Base-by-base conservation (phyloP, 1,140 invertebrate species). In the Leptinotarsa texana region DNA sequence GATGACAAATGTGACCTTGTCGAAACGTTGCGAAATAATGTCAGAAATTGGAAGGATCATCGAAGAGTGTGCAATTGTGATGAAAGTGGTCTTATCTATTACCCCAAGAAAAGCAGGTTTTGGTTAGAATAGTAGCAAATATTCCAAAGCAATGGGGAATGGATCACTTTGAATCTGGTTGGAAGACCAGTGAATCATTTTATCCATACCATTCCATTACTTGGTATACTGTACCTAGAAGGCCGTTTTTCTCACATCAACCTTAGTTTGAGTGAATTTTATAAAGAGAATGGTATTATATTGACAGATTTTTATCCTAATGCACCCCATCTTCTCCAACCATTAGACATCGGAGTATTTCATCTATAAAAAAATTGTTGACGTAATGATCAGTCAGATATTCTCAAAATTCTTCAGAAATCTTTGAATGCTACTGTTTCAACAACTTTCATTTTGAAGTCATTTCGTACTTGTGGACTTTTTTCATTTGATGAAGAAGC, bases 171-270 rank as follows among this genome's bases (percentile, higher is more conserved):
- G 33, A 42, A 42, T 11, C 33, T 11, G 33, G 33, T 3, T 42
- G 33, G 8, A 42, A 11, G 33, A 42, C 33, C 8, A 42, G 33
- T 42, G 33, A 42, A 42, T 11, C 33, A 42, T 42, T 42, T 11
- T 42, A 42, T 3, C 33, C 33, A 42, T 42, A 42, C 33, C 2
- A 42, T 42, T 42, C 8, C 73, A 78, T 42, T 68, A 61, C 84
- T 85, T n/a, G 75, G 85, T 49, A 75, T 85, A 48, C 78, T 87
- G 15, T 87, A 85, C 83, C 65, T 87, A 8, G 86, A 87, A 80
- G 85, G 84, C 15, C 86, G 86, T 75, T 73, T 65, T 18, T 84
- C 83, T 1, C 83, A 87, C 73, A 42, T 84, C 27, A 82, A 83
- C 4, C 73, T 85, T 8, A 24, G 81, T 21, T 18, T 85, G 17